These are phyloP conservation scores for Drosophila nr. medialis DNA, from an alignment of 2,888 invertebrate genomes.

Conservation along the genomic window DNA sequence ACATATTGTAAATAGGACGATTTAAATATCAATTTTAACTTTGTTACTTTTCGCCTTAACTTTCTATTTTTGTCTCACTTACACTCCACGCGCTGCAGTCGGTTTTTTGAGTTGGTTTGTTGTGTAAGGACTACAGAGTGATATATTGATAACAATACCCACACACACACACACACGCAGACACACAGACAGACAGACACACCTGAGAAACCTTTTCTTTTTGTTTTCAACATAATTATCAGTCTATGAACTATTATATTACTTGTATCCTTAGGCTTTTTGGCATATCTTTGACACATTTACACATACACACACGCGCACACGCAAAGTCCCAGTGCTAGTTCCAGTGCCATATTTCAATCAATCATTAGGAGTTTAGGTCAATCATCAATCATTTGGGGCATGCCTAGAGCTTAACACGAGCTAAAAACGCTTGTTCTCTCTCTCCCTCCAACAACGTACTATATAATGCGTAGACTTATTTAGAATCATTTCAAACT, in stretches of 20 bases:
- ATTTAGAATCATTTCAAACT: slow-evolving; percentile 34
- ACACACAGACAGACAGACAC: neutral
- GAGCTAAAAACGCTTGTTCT: slow-evolving; percentile 61
- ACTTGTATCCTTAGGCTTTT: slow-evolving; percentile 24
- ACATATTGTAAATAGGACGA: slow-evolving; percentile 39
- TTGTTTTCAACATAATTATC: slow-evolving; percentile 7
- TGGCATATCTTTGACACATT: slow-evolving; percentile 30
- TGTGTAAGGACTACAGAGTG: slow-evolving; percentile 26
- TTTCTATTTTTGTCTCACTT: slow-evolving; percentile 1
- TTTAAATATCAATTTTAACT: slow-evolving; percentile 21
- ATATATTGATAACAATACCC: slow-evolving; percentile 1
- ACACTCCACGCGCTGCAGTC: neutral
- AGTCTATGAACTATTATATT: slow-evolving; percentile 20
- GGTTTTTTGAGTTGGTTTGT: slow-evolving; percentile 3
- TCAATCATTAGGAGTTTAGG: slow-evolving; percentile 38
- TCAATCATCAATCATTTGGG: slow-evolving; percentile 51
- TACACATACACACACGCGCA: slow-evolving; percentile 17
- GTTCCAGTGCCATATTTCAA: slow-evolving; percentile 56
- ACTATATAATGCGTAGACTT: slow-evolving; percentile 55
- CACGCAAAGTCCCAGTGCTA: slow-evolving; percentile 53
- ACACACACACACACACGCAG: neutral
- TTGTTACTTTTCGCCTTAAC: neutral
- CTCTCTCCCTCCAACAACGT: slow-evolving; percentile 53
- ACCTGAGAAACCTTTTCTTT: slow-evolving; percentile 11
- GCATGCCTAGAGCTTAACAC: slow-evolving; percentile 72